A percentile compares a stretch with the other conserved stretches of the same genome.
phyloP scores from a whole-genome alignment of 2,888 invertebrate species.

The Pheosia gnoma region DNA sequence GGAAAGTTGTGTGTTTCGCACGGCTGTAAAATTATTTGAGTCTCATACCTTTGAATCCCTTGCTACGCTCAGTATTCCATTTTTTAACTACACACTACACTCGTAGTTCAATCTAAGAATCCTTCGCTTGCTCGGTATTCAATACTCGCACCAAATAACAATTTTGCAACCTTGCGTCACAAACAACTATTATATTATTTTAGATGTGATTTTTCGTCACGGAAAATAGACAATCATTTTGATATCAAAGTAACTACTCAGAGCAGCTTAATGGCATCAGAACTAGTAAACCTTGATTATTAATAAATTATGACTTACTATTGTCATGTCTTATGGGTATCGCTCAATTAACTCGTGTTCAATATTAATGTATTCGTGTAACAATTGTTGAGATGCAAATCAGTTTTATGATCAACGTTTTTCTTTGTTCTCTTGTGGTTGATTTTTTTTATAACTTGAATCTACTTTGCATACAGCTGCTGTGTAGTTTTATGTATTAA shows the following conservation, averaged over 20 bases:
- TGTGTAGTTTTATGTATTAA: background rate
- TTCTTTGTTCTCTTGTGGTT: conserved; percentile 20
- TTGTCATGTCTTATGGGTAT: background rate
- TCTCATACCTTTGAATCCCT: no score
- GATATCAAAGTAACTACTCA: no score
- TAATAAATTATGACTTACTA: background rate
- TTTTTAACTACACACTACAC: no score
- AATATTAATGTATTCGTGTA: background rate
- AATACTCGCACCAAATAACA: no score
- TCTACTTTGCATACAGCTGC: conserved; percentile 6
- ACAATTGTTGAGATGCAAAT: conserved; percentile 43
- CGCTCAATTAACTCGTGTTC: background rate
- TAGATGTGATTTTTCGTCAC: no score
- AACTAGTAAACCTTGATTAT: background rate
- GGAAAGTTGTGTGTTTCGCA: no score
- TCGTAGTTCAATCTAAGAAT: no score
- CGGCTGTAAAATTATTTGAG: no score
- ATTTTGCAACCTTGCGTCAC: no score
- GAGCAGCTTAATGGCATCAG: background rate
- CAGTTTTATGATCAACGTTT: conserved; percentile 30
- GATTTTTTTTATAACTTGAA: conserved; percentile 15
- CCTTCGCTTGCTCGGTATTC: no score
- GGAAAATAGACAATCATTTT: no score
- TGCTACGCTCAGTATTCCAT: no score
- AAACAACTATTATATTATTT: background rate